Base-by-base conservation (phyloP, 2,888 invertebrate genomes). In the Nasonovia ribisnigri region DNA sequence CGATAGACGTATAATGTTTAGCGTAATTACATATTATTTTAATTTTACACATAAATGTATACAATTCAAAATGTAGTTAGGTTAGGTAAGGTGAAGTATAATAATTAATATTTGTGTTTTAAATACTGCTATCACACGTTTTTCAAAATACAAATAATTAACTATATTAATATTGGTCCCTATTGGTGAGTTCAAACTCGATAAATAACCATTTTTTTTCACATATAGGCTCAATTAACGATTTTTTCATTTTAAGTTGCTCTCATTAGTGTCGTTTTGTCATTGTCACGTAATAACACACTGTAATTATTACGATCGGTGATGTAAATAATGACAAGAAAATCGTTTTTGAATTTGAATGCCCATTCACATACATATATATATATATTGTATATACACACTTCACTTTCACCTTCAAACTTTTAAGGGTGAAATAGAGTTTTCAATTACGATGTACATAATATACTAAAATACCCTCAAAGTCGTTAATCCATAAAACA, bases 351-450 rank as follows among this genome's bases (percentile, higher is more conserved):
- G 77, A 77, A 36, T 77, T 77, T 20, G 8, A 36, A 36, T 36
- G 36, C 77, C 20, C 20, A 36, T 20, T 77, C 16, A 36, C n/a
- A 6, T 36, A 36, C n/a, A 6, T 36, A 36, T 16, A 5, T 77
- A 6, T 16, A 20, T 5, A 67, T 16, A 4, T 36, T 46, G 46
- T 46, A 10, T 67, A 67, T 8, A 77, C 77, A 36, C 36, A 77
- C 77, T 77, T 77, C 20, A 36, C 8, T 20, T 42, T 29, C 20
- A 10, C 13, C n/a, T 26, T 88, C 26, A 88, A 88, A 88, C 88
- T 88, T 88, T 88, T 88, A 54, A 88, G 42, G 54, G 88, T 57
- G 54, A 54, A 88, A 54, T 88, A 24, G 42, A 54, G 88, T 88
- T 88, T 26, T 42, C 36, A 48, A 88, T 54, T 88, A 36, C 42